Conservation (phyloP, 2,888 invertebrate genomes). For the Leptopilina drosophilae region DNA sequence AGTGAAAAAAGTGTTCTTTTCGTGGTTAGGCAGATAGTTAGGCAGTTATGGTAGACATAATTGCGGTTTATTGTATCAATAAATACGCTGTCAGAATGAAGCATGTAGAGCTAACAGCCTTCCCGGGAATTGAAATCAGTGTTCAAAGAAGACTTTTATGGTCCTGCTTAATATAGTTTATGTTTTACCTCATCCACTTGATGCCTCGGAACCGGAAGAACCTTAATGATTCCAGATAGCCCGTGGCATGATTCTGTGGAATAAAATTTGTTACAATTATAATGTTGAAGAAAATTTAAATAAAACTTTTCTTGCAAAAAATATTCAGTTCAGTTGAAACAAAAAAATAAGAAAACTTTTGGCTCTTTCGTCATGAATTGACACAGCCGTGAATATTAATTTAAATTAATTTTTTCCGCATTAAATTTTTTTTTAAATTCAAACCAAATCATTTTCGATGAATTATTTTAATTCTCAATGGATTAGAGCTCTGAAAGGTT, state of each 20-base stretch:
- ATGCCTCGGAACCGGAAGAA: slow-evolving; percentile 66
- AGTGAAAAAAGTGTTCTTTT: slow-evolving; percentile 25
- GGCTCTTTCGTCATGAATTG: no score
- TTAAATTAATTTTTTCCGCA: no score
- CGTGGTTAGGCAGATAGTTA: slow-evolving; percentile 66
- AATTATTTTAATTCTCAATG: no score
- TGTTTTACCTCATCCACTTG: slow-evolving; percentile 54
- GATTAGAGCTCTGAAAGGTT: no score
- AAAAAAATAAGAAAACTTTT: no score
- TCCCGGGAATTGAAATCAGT: slow-evolving; percentile 73
- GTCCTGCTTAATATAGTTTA: slow-evolving; percentile 68
- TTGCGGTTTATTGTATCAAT: slow-evolving; percentile 75
- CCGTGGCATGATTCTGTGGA: slow-evolving; percentile 22
- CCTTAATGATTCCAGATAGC: slow-evolving; percentile 57
- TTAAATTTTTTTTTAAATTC: no score
- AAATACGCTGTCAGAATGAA: slow-evolving; percentile 63
- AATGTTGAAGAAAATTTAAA: neutral
- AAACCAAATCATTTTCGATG: no score
- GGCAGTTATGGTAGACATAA: slow-evolving; percentile 68
- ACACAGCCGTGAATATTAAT: no score
- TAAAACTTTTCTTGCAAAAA: neutral
- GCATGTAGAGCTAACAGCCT: slow-evolving; percentile 52
- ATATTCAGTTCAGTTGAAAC: no score
- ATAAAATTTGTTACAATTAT: slow-evolving; percentile 10
- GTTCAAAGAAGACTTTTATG: slow-evolving; percentile 60